A percentile compares a stretch with the other conserved stretches of the same genome.
phyloP scores from a whole-genome alignment of 1,140 invertebrate species.

The Musca vetustissima region DNA sequence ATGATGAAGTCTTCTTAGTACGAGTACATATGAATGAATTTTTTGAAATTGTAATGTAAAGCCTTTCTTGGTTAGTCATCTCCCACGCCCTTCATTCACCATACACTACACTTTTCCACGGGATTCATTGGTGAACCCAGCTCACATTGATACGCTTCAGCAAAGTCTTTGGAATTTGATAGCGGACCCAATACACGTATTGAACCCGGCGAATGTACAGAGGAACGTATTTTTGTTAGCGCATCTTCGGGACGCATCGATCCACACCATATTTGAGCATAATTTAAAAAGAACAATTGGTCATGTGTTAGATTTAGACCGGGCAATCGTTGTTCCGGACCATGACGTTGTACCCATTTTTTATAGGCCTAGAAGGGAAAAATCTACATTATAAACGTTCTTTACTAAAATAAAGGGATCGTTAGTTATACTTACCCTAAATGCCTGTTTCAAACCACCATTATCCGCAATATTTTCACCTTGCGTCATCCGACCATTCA shows the following conservation, averaged over 20 bases:
- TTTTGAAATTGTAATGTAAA: too few species aligned
- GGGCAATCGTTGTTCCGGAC: constrained; percentile 72
- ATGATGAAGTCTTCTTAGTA: constrained; percentile 6
- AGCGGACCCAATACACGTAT: constrained; percentile 89
- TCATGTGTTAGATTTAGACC: constrained; percentile 82
- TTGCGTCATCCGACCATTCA: constrained; percentile 89
- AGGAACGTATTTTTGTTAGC: constrained; percentile 88
- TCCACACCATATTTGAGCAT: constrained; percentile 94
- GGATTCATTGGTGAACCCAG: constrained; percentile 88
- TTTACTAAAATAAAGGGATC: not conserved
- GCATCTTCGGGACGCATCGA: constrained; percentile 96
- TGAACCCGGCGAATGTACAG: constrained; percentile 92
- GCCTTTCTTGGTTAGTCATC: too few species aligned
- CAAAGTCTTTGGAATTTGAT: constrained; percentile 90
- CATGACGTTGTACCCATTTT: constrained; percentile 74
- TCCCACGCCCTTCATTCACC: constrained; percentile 64
- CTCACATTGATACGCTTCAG: constrained; percentile 78
- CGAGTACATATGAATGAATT: not conserved
- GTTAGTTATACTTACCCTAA: constrained; percentile 64
- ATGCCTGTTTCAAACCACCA: constrained; percentile 91
- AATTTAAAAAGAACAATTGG: constrained; percentile 87
- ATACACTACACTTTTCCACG: constrained; percentile 86
- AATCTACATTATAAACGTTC: not conserved
- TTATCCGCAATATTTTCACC: constrained; percentile 95
- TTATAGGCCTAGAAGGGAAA: constrained; percentile 61